Evolutionary conservation across 2,797 vertebrate genomes (phyloP).

Genomic region (Clamator glandarius): DNA sequence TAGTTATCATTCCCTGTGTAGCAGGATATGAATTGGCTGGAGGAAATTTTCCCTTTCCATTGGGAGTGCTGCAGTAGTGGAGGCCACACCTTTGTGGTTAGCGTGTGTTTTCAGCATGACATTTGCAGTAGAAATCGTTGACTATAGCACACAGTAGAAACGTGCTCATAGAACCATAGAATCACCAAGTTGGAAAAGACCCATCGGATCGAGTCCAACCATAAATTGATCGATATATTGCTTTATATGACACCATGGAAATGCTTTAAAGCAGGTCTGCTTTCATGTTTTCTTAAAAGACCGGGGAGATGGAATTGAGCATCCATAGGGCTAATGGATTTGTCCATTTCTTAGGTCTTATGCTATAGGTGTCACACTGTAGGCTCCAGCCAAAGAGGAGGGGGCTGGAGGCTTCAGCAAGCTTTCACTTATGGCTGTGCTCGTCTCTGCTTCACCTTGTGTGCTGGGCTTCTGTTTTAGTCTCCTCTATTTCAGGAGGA

Average conservation of each 20-base stretch:
- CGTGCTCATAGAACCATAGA: too few relatives aligned
- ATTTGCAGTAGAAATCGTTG: not conserved
- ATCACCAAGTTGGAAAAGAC: too few relatives aligned
- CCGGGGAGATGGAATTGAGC: not conserved
- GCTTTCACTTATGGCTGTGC: accelerated
- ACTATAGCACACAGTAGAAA: not conserved
- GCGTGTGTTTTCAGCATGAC: not conserved
- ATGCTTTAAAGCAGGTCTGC: not conserved
- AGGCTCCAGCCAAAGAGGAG: not conserved
- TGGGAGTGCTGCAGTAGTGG: accelerated
- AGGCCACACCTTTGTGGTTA: not conserved
- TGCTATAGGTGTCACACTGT: accelerated
- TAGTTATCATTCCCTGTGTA: not conserved
- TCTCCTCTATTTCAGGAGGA: accelerated
- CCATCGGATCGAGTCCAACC: too few relatives aligned
- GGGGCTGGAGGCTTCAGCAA: not conserved
- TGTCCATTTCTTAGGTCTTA: not conserved
- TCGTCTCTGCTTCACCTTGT: not conserved
- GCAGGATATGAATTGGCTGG: not conserved
- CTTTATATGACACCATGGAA: not conserved
- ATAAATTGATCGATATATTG: not conserved
- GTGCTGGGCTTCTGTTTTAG: not conserved
- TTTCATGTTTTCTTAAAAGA: not conserved
- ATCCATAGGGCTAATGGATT: accelerated
- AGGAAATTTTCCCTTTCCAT: not conserved